Percentiles rank a stretch among this genome's conserved stretches.
Conservation (phyloP, 2,797 vertebrate species). For the Ataeniobius toweri region DNA sequence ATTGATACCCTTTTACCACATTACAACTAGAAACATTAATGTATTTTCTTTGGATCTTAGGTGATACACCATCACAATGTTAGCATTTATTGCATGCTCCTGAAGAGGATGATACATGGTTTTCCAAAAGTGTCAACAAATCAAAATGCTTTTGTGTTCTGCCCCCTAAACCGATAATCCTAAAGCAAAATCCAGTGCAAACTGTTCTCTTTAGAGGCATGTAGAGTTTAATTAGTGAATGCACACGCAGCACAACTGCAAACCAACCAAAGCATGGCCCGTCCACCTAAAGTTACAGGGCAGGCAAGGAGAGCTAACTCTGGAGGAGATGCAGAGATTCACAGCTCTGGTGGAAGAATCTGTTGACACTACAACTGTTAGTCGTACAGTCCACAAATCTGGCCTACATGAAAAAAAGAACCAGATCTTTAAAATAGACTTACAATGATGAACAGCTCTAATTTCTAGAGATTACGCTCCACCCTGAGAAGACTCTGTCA, state of each 20-base stretch:
- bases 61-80: too few relatives aligned
- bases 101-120: too few relatives aligned
- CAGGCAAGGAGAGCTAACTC: background rate
- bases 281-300: background rate
- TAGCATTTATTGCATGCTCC: too few relatives aligned
- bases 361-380: too few relatives aligned
- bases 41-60: too few relatives aligned
- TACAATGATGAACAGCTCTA: background rate
- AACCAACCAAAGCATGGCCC: background rate
- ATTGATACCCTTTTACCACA: background rate
- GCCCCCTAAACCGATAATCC: too few relatives aligned
- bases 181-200: background rate
- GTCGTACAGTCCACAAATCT: too few relatives aligned
- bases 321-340: background rate
- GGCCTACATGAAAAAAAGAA: background rate
- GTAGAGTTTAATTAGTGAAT: background rate
- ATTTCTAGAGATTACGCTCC: too few relatives aligned
- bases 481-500: too few relatives aligned
- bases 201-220: background rate
- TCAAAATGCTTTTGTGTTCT: too few relatives aligned
- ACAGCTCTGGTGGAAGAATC: background rate
- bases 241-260: background rate
- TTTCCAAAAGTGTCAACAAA: too few relatives aligned
- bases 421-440: background rate
- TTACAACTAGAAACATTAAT: too few relatives aligned